These are phyloP conservation scores for Himalopsyche japonica DNA, from an alignment of 2,888 invertebrate species.

Conservation along the genomic window DNA sequence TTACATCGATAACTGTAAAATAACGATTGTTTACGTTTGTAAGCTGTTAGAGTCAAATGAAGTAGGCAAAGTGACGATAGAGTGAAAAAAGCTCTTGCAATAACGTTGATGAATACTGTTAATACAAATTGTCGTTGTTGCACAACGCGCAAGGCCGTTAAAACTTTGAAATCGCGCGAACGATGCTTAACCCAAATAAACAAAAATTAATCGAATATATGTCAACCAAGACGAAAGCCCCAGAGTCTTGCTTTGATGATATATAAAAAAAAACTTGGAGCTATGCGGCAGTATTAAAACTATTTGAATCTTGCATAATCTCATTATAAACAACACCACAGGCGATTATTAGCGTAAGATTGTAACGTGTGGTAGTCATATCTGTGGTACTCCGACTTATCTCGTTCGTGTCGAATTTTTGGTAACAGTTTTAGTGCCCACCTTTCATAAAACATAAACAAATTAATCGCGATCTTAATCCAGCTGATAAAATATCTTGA, in stretches of 20 bases:
- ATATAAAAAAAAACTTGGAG: conserved; percentile 1
- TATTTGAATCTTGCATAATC: neutral
- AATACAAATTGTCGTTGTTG: neutral
- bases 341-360: conserved; percentile 9
- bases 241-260: neutral
- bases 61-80: no score
- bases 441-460: neutral
- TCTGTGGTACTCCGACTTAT: neutral
- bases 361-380: neutral
- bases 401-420: neutral
- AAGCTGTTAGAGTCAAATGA: no score
- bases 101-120: neutral
- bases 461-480: neutral
- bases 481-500: neutral
- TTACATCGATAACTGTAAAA: no score
- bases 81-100: neutral
- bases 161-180: neutral
- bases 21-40: no score
- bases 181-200: conserved; percentile 21
- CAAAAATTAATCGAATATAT: conserved; percentile 8
- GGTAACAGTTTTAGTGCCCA: neutral
- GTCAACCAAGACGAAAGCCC: neutral
- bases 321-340: conserved; percentile 24
- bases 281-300: conserved; percentile 21
- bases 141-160: neutral